Percentiles rank a stretch among this genome's conserved stretches.
Conservation (phyloP, 2,113 vertebrate species). For the Paralichthys olivaceus region DNA sequence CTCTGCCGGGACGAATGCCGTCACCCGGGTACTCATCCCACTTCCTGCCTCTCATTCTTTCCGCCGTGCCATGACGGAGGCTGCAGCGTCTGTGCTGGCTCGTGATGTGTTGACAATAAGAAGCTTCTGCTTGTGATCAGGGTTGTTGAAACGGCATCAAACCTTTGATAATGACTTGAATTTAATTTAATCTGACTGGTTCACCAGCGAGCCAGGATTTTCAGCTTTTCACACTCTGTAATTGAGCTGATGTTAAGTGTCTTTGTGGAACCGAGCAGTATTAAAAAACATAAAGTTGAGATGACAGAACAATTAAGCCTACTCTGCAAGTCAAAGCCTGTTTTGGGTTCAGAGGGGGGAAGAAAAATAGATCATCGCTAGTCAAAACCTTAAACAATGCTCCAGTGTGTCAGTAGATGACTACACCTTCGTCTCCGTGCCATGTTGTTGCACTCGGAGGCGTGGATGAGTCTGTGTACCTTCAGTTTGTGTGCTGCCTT, state of each 20-base stretch:
- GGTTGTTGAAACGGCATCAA: constrained; percentile 45
- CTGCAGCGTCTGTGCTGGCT: background rate
- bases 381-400: constrained; percentile 15
- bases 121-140: constrained; percentile 44
- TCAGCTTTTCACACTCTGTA: constrained; percentile 39
- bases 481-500: constrained; percentile 51
- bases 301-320: constrained; percentile 43
- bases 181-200: constrained; percentile 53
- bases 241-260: constrained; percentile 56
- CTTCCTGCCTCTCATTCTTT: constrained; percentile 16
- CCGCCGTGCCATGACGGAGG: constrained; percentile 10
- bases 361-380: constrained; percentile 1
- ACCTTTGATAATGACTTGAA: constrained; percentile 54
- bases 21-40: constrained; percentile 36
- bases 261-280: constrained; percentile 26
- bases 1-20: constrained; percentile 24
- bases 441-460: constrained; percentile 1
- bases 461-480: constrained; percentile 32
- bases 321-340: constrained; percentile 23
- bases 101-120: constrained; percentile 40
- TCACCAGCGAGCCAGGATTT: constrained; percentile 41
- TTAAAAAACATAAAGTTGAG: constrained; percentile 36
- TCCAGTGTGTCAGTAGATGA: background rate
- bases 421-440: background rate
- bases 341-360: constrained; percentile 20